Percentiles rank a stretch among this genome's conserved stretches.
Conservation (phyloP, 2,888 invertebrate species). For the Stenoptilia bipunctidactyla region DNA sequence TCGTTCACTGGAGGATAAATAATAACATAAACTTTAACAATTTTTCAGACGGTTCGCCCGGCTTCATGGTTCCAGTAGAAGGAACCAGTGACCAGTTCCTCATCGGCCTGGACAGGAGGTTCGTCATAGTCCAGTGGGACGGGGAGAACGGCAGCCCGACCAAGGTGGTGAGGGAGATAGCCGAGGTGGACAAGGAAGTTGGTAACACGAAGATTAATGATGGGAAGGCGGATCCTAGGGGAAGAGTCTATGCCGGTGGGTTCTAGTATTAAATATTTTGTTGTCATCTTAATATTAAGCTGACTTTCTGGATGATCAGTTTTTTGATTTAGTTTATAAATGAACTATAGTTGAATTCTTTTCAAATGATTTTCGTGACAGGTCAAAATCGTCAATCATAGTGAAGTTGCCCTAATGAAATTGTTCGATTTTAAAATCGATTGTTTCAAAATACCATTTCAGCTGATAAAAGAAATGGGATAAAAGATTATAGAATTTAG, state of each 20-base stretch:
- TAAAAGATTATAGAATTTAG: too few relatives aligned
- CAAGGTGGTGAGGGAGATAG: constrained; percentile 48
- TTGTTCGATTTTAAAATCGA: too few relatives aligned
- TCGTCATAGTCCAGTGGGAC: constrained; percentile 76
- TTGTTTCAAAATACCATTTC: too few relatives aligned
- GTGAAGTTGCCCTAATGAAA: too few relatives aligned
- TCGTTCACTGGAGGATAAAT: too few relatives aligned
- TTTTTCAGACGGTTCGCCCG: constrained; percentile 41
- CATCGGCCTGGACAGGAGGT: constrained; percentile 73
- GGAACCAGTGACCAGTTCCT: constrained; percentile 73
- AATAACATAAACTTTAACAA: not conserved
- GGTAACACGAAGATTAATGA: constrained; percentile 79
- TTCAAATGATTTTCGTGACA: too few relatives aligned
- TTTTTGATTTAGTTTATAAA: too few relatives aligned
- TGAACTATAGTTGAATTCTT: too few relatives aligned
- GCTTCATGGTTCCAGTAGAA: constrained; percentile 75
- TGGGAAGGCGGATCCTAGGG: constrained; percentile 80
- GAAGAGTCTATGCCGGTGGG: constrained; percentile 78
- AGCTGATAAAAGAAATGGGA: too few relatives aligned
- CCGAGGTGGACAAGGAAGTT: constrained; percentile 69
- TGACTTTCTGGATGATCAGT: too few relatives aligned
- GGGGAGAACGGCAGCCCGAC: constrained; percentile 64
- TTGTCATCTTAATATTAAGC: too few relatives aligned
- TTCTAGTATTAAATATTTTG: not conserved
- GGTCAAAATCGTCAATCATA: too few relatives aligned